Evolutionary conservation across 2,797 vertebrate genomes (phyloP).

Genomic region (Hypotaenidia okinawae): DNA sequence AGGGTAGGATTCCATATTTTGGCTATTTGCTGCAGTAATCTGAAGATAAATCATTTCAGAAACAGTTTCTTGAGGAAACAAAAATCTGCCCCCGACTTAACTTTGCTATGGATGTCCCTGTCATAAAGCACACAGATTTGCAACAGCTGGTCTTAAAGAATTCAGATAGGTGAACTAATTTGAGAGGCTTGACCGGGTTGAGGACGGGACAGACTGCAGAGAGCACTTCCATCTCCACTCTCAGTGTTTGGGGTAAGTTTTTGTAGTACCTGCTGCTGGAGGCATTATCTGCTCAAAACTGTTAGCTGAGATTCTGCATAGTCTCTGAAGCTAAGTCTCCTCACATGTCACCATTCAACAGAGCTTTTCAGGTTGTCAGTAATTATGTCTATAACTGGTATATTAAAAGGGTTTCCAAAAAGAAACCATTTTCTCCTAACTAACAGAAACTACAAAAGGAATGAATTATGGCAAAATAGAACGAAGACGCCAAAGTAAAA

Average conservation of each 20-base stretch:
- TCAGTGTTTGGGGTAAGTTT: neutral
- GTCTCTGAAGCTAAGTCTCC: neutral
- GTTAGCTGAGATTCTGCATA: neutral
- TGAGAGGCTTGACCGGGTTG: neutral
- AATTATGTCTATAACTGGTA: neutral
- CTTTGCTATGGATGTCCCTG: neutral
- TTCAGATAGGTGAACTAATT: neutral
- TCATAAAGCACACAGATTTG: neutral
- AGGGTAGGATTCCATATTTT: conserved; percentile 40
- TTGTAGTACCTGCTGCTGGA: neutral
- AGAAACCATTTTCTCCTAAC: neutral
- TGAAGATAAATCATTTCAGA: conserved; percentile 46
- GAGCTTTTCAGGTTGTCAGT: neutral
- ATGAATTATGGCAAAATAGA: neutral
- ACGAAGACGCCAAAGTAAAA: neutral
- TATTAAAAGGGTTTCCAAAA: neutral
- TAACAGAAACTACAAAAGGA: neutral
- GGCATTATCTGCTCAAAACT: neutral
- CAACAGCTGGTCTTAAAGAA: conserved; percentile 5
- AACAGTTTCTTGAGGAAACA: conserved; percentile 19
- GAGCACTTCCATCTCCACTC: neutral
- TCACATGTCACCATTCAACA: neutral
- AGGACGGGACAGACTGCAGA: neutral
- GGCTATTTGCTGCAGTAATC: conserved; percentile 27
- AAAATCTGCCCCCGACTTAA: conserved; percentile 1